Base-by-base conservation (phyloP, 2,797 vertebrate genomes). In the Ptychobarbus kaznakovi region DNA sequence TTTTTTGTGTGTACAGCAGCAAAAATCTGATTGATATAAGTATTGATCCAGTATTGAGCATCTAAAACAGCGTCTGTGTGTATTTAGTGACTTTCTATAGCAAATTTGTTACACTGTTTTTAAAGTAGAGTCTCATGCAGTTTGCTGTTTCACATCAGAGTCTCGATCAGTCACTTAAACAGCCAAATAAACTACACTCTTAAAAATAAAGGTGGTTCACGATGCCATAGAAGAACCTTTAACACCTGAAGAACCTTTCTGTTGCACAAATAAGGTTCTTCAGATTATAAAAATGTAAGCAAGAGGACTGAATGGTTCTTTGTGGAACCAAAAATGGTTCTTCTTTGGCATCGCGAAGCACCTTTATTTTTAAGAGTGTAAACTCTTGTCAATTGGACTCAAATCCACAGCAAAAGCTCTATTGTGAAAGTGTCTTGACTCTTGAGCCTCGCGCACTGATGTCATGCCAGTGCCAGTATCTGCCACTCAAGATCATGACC, bases 401-500 rank as follows among this genome's bases (percentile, higher is more conserved):
- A 0, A 1, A 10, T 53, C 32, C 2, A 40, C 11, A 70, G 32
- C 18, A 40, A 68, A 49, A 11, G 22, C 18, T 49, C 2, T 51
- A 53, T 22, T 38, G 32, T 70, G 12, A 70, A 58, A 56, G 46
- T 35, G 4, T 49, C 49, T 81, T 42, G 79, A 81, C 15, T 44
- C 58, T 20, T 46, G 42, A 80, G 18, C 18, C 78, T 38, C 16
- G 51, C 22, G 6, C 12, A 28, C 32, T 81, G 8, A 70, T 42
- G 35, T 81, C 69, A 84, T 77, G 65, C 74, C 49, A 28, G 22
- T 73, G 75, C 74, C 42, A 28, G 32, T 56, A 80, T 86, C 74
- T 74, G 63, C 28, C 53, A 73, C 61, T 82, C 81, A 73, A 66
- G 74, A 85, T 38, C 79, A 81, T 35, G 83, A 75, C 32, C 65